Conservation (phyloP, 2,113 vertebrate genomes). For the Oryzias curvinotus region DNA sequence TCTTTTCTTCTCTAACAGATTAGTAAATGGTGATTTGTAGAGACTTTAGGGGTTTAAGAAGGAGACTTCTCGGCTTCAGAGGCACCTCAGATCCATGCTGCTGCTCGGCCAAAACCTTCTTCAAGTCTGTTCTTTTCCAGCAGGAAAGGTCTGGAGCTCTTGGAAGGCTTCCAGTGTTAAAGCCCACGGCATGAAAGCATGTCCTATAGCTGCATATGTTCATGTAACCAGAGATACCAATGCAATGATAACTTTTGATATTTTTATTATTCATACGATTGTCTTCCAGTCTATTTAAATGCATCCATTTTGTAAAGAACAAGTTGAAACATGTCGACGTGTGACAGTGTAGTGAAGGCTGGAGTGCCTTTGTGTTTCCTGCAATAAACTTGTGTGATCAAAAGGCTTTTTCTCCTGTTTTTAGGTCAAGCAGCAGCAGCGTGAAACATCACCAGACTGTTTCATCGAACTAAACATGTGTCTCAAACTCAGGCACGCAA, state of each 20-base stretch:
- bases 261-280: slow-evolving; percentile 43
- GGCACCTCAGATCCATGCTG: too few relatives aligned
- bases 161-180: too few relatives aligned
- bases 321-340: slow-evolving; percentile 6
- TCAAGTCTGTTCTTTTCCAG: too few relatives aligned
- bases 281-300: slow-evolving; percentile 7
- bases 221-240: slow-evolving; percentile 1
- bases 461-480: neutral
- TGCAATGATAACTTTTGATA: neutral
- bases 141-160: too few relatives aligned
- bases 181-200: slow-evolving; percentile 24
- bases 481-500: slow-evolving; percentile 16
- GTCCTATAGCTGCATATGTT: slow-evolving; percentile 8
- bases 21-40: too few relatives aligned
- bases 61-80: too few relatives aligned
- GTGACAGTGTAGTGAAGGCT: slow-evolving; percentile 24
- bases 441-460: neutral
- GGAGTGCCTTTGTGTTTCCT: neutral
- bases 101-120: too few relatives aligned
- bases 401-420: neutral
- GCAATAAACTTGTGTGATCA: slow-evolving; percentile 36
- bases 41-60: too few relatives aligned
- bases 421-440: neutral
- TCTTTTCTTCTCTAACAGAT: too few relatives aligned
- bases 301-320: neutral